Conservation (phyloP, 2,888 invertebrate genomes). For the Tricholauxania praeusta region DNA sequence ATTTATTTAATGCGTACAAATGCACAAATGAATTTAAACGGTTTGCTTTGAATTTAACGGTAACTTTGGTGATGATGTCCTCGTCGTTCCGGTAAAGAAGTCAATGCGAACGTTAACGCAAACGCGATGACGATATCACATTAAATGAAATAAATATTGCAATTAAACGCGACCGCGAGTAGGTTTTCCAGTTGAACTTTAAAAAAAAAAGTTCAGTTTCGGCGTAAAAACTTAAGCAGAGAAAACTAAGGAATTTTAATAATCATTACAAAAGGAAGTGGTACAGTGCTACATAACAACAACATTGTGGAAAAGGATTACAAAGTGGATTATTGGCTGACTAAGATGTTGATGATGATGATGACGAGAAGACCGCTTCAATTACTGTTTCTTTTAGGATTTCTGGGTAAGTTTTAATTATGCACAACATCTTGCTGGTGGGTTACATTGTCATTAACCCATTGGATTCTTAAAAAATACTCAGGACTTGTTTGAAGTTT, state of each 20-base stretch:
- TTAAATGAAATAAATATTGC: constrained; percentile 23
- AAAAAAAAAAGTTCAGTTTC: no score
- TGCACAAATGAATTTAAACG: constrained; percentile 27
- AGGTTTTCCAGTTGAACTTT: no score
- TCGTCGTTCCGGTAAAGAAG: neutral
- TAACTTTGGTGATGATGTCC: neutral
- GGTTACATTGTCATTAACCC: no score
- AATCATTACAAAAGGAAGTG: neutral
- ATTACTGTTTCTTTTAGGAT: neutral
- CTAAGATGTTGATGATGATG: no score
- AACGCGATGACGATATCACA: neutral
- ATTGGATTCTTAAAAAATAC: no score
- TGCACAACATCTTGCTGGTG: no score
- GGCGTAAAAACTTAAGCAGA: no score
- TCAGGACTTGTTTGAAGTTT: no score
- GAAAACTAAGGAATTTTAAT: neutral
- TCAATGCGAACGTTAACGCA: neutral
- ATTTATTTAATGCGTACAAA: constrained; percentile 23
- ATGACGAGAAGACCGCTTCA: neutral
- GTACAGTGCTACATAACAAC: neutral
- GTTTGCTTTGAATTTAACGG: constrained; percentile 2
- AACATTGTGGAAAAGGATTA: neutral
- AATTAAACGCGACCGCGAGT: neutral
- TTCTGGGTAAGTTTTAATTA: constrained; percentile 24
- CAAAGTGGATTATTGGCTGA: constrained; percentile 27